phyloP scores from a whole-genome alignment of 2,888 invertebrate genomes.

The Nephrotoma appendiculata region DNA sequence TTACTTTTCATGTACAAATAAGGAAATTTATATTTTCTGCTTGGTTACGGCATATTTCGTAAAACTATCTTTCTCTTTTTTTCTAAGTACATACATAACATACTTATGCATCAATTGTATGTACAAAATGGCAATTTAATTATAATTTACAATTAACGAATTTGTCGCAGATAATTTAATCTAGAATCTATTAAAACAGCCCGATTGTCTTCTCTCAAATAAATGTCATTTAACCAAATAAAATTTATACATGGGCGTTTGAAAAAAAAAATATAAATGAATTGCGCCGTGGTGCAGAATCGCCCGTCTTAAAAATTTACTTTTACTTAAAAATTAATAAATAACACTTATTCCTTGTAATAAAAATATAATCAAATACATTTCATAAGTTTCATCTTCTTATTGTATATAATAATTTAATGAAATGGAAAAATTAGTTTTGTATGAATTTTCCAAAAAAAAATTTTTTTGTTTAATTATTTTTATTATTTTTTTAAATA shows the following conservation, averaged over 20 bases:
- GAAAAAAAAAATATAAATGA: not conserved
- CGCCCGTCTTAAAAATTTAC: not conserved
- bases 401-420: not conserved
- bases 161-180: not conserved
- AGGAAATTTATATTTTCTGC: not conserved
- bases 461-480: not conserved
- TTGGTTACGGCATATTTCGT: not conserved
- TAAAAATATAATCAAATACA: not conserved
- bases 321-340: not conserved
- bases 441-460: not conserved
- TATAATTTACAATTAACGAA: not conserved
- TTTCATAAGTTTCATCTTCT: not conserved
- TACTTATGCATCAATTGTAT: too few relatives aligned
- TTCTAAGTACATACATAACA: not conserved
- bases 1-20: not conserved
- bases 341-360: not conserved
- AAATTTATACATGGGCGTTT: not conserved
- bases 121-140: too few relatives aligned
- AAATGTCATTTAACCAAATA: not conserved
- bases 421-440: not conserved
- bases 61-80: not conserved
- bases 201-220: not conserved
- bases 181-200: not conserved
- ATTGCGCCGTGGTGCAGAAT: not conserved
- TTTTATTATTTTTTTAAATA: not conserved